Evolutionary conservation across 2,113 vertebrate genomes (phyloP), one percentile per base, ranked within the genome.

Genomic region (Penelope pileata): DNA sequence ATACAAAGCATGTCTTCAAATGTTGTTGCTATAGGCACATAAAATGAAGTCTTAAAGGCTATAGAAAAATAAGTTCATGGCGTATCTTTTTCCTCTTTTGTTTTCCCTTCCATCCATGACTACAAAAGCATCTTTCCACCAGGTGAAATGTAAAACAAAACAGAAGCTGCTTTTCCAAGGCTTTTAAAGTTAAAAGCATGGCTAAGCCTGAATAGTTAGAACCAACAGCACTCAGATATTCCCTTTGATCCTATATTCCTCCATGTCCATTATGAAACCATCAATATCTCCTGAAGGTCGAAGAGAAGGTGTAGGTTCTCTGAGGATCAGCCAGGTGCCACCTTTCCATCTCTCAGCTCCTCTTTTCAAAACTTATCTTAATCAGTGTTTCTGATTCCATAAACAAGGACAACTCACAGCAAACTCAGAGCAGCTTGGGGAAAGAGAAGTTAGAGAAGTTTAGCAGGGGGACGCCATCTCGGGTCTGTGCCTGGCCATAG

Each of bases 161-260:
- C 81, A 96, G 89, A 93, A 94, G 40, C 34, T 81, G 78, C 93
- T 96, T 94, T 93, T 96, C 64, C 51, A 86, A 93, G 83, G 94
- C 77, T 96, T 97, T 97, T 96, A 92, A 97, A 97, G 93, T 92
- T 96, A 96, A 97, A 97, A 97, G 86, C 42, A 21, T 62, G 87
- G 91, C 91, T 94, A 80, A 95, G 67, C 86, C 94, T 85, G 83
- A 95, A 93, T 91, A 85, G 89, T 96, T 86, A 88, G 88, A 88
- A 91, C 86, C 95, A 93, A 66, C 84, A 87, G 43, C 48, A 93
- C 83, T 95, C 64, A 87, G 70, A 47, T 68, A 89, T 91, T 96
- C 84, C 50, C 77, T 97, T 97, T 96, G 96, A 91, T 96, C 93
- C 93, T 72, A 42, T 93, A 50, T 94, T 95, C 91, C 86, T 93